Conservation (phyloP, 1,140 invertebrate genomes). For the Apocrypta bakeri region DNA sequence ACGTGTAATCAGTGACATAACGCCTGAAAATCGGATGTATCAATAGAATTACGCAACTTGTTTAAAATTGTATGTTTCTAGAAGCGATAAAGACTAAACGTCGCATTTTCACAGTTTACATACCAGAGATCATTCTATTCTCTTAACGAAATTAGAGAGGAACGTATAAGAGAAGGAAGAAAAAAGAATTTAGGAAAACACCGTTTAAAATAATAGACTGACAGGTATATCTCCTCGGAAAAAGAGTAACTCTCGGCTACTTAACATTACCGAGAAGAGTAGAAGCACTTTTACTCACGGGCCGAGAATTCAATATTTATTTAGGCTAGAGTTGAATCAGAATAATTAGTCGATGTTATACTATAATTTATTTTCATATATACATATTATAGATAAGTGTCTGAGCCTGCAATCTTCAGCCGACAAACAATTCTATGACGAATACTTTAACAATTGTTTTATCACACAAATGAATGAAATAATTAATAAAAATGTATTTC, state of each 20-base stretch:
- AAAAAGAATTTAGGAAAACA: neutral
- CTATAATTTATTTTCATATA: neutral
- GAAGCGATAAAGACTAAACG: neutral
- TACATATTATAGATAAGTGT: no score
- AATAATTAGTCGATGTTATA: constrained; percentile 33
- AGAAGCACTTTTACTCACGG: neutral
- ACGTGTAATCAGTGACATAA: constrained; percentile 13
- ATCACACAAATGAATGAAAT: no score
- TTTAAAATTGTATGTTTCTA: constrained; percentile 23
- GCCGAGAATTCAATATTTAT: constrained; percentile 27
- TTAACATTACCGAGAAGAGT: neutral
- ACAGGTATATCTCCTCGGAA: neutral
- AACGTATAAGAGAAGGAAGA: neutral
- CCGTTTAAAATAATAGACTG: constrained; percentile 33
- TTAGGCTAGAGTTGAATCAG: constrained; percentile 3
- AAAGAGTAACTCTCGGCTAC: neutral
- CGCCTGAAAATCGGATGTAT: neutral
- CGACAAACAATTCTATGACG: no score
- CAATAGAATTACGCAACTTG: neutral
- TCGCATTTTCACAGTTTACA: constrained; percentile 11
- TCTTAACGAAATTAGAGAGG: constrained; percentile 30
- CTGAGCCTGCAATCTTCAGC: no score
- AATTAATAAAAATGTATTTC: no score
- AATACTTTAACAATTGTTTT: no score
- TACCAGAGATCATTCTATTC: neutral